These are phyloP conservation scores for Antennarius striatus DNA, from an alignment of 2,113 vertebrate genomes.

Conservation along the genomic window DNA sequence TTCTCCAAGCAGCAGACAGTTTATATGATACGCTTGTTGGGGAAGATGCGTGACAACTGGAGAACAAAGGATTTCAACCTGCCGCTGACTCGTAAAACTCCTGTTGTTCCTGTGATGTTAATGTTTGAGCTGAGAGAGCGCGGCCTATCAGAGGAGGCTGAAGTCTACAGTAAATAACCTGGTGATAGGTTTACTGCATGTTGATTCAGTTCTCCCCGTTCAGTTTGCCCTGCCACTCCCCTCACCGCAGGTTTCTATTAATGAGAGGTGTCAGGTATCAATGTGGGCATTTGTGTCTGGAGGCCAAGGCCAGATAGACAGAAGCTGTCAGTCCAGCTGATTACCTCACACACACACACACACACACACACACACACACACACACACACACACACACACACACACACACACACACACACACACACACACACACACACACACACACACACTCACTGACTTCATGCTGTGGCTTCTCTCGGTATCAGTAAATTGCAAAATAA, in stretches of 20 bases:
- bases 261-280: not conserved
- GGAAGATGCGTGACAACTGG: conserved; percentile 43
- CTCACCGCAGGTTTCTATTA: conserved; percentile 44
- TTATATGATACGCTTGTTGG: conserved; percentile 42
- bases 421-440: conserved; percentile 7
- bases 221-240: conserved; percentile 21
- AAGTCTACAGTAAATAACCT: conserved; percentile 50
- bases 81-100: conserved; percentile 33
- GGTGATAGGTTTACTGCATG: conserved; percentile 33
- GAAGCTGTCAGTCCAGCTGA: conserved; percentile 37
- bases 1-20: conserved; percentile 40
- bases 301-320: conserved; percentile 50
- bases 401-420: not conserved
- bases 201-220: conserved; percentile 24
- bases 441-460: conserved; percentile 17
- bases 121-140: too few species aligned
- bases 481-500: too few species aligned
- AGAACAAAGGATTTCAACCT: conserved; percentile 55
- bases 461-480: not conserved
- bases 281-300: conserved; percentile 26
- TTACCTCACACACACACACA: conserved; percentile 18
- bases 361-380: too few species aligned
- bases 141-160: too few species aligned
- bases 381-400: conserved; percentile 28
- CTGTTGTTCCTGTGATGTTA: too few species aligned